Conservation (phyloP, 2,888 invertebrate species). For the Ernsta delagoae region DNA sequence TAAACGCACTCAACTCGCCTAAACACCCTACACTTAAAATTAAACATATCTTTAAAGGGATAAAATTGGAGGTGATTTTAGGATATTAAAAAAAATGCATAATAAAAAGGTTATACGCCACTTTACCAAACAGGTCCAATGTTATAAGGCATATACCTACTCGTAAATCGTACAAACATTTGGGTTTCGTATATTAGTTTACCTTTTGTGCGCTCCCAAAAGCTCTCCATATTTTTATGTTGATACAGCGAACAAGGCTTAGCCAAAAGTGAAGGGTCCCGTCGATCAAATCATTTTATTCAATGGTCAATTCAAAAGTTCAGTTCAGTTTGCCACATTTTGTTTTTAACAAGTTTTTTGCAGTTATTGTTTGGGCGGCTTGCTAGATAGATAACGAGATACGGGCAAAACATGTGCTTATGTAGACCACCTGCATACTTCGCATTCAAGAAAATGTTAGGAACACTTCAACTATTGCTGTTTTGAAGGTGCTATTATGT, state of each 20-base stretch:
- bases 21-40: background rate
- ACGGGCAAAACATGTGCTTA: background rate
- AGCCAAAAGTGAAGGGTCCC: conserved; percentile 36
- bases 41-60: background rate
- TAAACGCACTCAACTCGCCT: background rate
- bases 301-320: conserved; percentile 34
- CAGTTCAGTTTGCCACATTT: conserved; percentile 24
- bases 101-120: conserved; percentile 4
- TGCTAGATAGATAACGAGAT: background rate
- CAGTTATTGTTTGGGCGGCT: conserved; percentile 18
- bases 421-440: conserved; percentile 5
- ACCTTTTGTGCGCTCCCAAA: conserved; percentile 24
- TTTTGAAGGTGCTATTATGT: background rate
- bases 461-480: too few relatives aligned
- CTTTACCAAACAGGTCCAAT: conserved; percentile 2
- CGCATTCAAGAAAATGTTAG: background rate
- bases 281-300: conserved; percentile 32
- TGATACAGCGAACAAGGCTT: conserved; percentile 30
- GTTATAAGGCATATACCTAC: background rate
- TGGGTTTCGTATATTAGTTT: conserved; percentile 8
- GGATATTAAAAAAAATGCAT: background rate
- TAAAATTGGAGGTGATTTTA: background rate
- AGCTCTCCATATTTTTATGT: conserved; percentile 35
- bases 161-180: conserved; percentile 4
- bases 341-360: conserved; percentile 31